Conservation (phyloP, 2,113 vertebrate genomes). For the Neodon shergylaensis region DNA sequence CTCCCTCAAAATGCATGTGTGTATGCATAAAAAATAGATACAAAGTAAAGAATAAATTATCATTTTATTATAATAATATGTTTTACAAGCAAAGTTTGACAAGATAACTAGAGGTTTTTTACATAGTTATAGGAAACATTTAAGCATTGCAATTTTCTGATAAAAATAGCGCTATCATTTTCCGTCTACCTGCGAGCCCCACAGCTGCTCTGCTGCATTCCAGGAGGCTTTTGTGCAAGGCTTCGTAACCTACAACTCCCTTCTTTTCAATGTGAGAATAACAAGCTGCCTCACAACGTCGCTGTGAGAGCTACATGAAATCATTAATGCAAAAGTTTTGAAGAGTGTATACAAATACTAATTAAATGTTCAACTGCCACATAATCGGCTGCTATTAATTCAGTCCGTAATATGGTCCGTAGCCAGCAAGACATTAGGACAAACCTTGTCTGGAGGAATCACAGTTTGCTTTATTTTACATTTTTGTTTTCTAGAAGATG, state of each 20-base stretch:
- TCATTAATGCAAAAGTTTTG: not conserved
- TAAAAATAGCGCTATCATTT: not conserved
- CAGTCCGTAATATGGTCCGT: not conserved
- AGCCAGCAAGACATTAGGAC: not conserved
- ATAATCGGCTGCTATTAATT: not conserved
- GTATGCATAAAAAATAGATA: not conserved
- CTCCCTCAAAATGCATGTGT: not conserved
- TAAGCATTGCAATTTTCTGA: not conserved
- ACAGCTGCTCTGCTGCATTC: not conserved
- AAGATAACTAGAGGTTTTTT: not conserved
- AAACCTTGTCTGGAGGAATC: not conserved
- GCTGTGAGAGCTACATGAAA: not conserved
- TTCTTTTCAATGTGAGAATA: not conserved
- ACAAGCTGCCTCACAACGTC: not conserved
- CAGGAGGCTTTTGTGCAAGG: too few relatives aligned
- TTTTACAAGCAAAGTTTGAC: not conserved
- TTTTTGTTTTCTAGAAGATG: constrained; percentile 21
- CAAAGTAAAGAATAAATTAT: not conserved
- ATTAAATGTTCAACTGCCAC: not conserved
- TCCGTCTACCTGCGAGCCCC: not conserved
- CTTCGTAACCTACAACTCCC: too few relatives aligned
- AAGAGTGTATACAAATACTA: not conserved
- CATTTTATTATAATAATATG: not conserved
- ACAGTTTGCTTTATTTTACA: constrained; percentile 40
- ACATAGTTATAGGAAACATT: not conserved